Conservation (phyloP, 2,113 vertebrate species). For the Psilopogon haemacephalus region DNA sequence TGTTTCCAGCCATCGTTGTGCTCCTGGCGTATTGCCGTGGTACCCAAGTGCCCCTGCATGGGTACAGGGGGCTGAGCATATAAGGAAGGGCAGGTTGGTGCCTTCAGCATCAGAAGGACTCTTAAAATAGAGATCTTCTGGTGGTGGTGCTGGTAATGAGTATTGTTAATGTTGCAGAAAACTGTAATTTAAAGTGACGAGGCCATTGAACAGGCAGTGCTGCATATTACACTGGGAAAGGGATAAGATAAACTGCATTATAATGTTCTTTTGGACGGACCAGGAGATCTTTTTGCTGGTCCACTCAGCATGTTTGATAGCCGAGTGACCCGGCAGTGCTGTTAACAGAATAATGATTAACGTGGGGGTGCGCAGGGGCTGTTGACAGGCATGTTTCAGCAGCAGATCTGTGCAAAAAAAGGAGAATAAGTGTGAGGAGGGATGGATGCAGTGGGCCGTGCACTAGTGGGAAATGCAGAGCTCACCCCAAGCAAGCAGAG, state of each 20-base stretch:
- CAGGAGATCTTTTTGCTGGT: slow-evolving; percentile 40
- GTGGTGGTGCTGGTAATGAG: slow-evolving; percentile 17
- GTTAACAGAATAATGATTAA: slow-evolving; percentile 30
- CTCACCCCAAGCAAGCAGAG: not conserved
- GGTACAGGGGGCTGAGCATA: not conserved
- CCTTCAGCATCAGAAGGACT: not conserved
- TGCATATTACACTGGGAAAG: slow-evolving; percentile 8
- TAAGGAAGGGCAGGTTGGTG: not conserved
- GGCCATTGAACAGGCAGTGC: slow-evolving; percentile 43
- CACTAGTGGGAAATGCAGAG: not conserved
- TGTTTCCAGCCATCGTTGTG: not conserved
- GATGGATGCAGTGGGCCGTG: not conserved
- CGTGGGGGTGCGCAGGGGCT: accelerated
- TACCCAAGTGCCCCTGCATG: not conserved
- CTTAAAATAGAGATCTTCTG: not conserved
- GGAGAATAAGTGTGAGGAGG: accelerated
- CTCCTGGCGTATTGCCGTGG: not conserved
- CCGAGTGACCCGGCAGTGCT: not conserved
- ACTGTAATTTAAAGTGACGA: slow-evolving; percentile 39
- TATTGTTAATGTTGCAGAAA: slow-evolving; percentile 50
- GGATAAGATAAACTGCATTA: slow-evolving; percentile 30
- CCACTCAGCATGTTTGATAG: slow-evolving; percentile 11
- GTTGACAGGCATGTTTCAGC: not conserved
- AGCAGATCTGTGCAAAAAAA: slow-evolving; percentile 4
- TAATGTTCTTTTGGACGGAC: slow-evolving; percentile 17